Evolutionary conservation across 2,113 vertebrate genomes (phyloP).

Genomic region (Campylorhamphus procurvoides): DNA sequence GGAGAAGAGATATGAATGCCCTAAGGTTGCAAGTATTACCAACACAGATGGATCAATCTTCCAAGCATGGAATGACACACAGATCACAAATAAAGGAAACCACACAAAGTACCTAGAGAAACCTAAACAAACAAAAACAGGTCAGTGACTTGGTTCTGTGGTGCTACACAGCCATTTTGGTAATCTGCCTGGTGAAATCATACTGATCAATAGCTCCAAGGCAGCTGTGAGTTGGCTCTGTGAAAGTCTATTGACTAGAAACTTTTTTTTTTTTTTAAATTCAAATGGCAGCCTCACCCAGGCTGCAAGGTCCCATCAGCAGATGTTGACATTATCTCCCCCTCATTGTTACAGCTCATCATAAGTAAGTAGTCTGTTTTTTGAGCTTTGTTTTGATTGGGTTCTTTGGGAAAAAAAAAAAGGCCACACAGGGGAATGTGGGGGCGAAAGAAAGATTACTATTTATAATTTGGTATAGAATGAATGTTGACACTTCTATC

Average conservation of each 20-base stretch:
- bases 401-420: conserved; percentile 1
- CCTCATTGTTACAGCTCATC: conserved; percentile 33
- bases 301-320: conserved; percentile 17
- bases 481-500: background rate
- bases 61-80: background rate
- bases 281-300: conserved; percentile 59
- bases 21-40: conserved; percentile 39
- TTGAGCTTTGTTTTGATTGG: conserved; percentile 8
- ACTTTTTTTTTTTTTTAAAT: conserved; percentile 15
- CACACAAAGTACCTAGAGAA: conserved; percentile 16
- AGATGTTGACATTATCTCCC: conserved; percentile 57
- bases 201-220: conserved; percentile 30
- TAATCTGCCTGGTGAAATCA: conserved; percentile 28
- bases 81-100: conserved; percentile 24
- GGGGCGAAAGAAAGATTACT: background rate
- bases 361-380: conserved; percentile 32
- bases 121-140: conserved; percentile 39
- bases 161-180: background rate
- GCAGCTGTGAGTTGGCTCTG: conserved; percentile 31
- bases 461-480: background rate
- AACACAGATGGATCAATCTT: conserved; percentile 67
- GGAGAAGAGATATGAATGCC: conserved; percentile 50
- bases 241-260: conserved; percentile 20
- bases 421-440: background rate
- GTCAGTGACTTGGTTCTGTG: background rate